A percentile compares a stretch with the other conserved stretches of the same genome.
These are phyloP conservation scores for Conger conger DNA, from an alignment of 2,113 vertebrate species.

Conservation along the genomic window DNA sequence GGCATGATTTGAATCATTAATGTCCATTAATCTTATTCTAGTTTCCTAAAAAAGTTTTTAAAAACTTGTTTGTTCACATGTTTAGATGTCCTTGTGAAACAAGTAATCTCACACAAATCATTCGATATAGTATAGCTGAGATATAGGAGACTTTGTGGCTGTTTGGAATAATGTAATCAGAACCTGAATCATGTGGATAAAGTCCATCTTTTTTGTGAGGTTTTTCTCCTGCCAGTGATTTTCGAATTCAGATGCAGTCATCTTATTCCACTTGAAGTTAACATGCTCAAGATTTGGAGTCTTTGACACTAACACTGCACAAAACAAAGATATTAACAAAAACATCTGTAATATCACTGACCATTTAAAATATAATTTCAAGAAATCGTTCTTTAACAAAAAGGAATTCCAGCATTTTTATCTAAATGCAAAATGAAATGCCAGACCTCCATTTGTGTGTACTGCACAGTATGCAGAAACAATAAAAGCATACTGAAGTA, in stretches of 20 bases:
- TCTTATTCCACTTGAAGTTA: conserved; percentile 83
- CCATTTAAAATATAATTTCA: not conserved
- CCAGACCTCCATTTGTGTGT: too few species aligned
- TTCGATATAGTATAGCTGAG: too few species aligned
- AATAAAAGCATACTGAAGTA: too few species aligned
- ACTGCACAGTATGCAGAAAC: too few species aligned
- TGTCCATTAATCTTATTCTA: not conserved
- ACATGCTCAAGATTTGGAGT: conserved; percentile 74
- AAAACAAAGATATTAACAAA: not conserved
- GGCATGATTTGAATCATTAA: not conserved
- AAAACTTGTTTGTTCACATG: not conserved
- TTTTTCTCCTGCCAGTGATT: conserved; percentile 70
- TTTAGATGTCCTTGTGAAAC: not conserved
- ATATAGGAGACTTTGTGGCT: too few species aligned
- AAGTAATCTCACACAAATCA: not conserved
- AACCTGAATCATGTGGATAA: conserved; percentile 96
- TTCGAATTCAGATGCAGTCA: conserved; percentile 85
- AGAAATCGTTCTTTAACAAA: too few species aligned
- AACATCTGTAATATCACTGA: not conserved
- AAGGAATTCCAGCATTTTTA: too few species aligned
- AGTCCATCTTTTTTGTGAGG: conserved; percentile 78
- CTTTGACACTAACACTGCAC: conserved; percentile 75
- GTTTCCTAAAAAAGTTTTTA: too few species aligned
- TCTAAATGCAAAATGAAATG: too few species aligned
- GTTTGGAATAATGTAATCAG: not conserved